A percentile compares a stretch with the other conserved stretches of the same genome.
These are phyloP conservation scores for Triops longicaudatus DNA, from an alignment of 1,140 invertebrate species.

Conservation along the genomic window DNA sequence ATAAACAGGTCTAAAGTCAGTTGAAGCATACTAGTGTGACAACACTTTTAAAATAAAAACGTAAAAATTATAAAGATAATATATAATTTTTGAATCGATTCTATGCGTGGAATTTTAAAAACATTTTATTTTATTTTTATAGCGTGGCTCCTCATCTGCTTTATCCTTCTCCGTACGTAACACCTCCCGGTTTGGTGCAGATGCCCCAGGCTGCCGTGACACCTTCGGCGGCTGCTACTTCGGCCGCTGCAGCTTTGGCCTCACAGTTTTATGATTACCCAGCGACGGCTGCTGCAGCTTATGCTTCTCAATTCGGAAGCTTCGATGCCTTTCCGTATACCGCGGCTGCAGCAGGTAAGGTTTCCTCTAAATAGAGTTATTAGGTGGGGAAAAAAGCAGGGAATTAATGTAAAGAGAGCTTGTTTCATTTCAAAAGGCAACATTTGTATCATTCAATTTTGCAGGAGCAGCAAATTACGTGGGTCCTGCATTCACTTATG, in stretches of 20 bases:
- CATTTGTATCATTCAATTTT: background rate
- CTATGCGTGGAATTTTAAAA: background rate
- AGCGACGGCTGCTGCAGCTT: slow-evolving; percentile 21
- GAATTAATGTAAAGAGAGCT: background rate
- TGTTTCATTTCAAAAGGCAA: background rate
- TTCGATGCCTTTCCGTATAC: slow-evolving; percentile 27
- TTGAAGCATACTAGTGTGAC: too few relatives aligned
- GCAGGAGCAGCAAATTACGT: slow-evolving; percentile 1
- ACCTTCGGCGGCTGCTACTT: slow-evolving; percentile 18
- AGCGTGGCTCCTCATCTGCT: slow-evolving; percentile 26
- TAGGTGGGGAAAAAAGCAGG: background rate
- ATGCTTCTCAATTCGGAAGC: slow-evolving; percentile 21
- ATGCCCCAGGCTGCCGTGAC: slow-evolving; percentile 17
- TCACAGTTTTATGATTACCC: slow-evolving; percentile 28
- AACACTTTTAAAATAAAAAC: too few relatives aligned
- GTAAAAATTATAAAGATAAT: too few relatives aligned
- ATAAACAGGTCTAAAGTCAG: too few relatives aligned
- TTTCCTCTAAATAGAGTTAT: background rate
- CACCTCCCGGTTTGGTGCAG: slow-evolving; percentile 27
- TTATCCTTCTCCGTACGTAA: slow-evolving; percentile 26
- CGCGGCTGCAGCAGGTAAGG: slow-evolving; percentile 19
- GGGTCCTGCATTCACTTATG: background rate
- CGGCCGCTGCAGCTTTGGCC: slow-evolving; percentile 25
- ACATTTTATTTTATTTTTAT: too few relatives aligned
- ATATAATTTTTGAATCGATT: too few relatives aligned